A percentile compares a stretch with the other conserved stretches of the same genome.
Evolutionary conservation across 1,140 invertebrate species (phyloP).

Genomic region (Atopsyche davidsoni): DNA sequence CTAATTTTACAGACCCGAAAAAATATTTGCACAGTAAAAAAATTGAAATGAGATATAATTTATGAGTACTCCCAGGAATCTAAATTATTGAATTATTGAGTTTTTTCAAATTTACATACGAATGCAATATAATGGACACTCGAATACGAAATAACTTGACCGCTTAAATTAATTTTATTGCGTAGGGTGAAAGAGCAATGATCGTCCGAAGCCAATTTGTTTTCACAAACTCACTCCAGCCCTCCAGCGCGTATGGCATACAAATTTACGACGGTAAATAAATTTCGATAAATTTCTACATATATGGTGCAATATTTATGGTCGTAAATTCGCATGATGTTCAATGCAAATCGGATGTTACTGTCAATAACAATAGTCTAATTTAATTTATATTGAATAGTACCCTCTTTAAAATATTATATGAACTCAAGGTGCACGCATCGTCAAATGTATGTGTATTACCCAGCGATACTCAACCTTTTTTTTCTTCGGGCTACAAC

Average conservation of each 20-base stretch:
- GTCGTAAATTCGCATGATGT: slow-evolving; percentile 27
- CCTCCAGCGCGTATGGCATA: background rate
- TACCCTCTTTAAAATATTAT: too few species aligned
- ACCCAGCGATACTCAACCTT: too few species aligned
- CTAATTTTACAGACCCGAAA: too few species aligned
- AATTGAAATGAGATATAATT: background rate
- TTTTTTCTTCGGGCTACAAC: too few species aligned
- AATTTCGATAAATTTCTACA: slow-evolving; percentile 16
- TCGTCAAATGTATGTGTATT: too few species aligned
- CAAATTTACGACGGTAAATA: slow-evolving; percentile 23
- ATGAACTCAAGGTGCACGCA: too few species aligned
- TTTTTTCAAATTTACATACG: background rate
- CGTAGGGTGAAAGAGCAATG: too few species aligned
- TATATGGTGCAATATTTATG: slow-evolving; percentile 25
- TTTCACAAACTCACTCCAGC: slow-evolving; percentile 10
- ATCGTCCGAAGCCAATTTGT: slow-evolving; percentile 12
- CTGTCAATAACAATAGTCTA: too few species aligned
- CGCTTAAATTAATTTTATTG: too few species aligned
- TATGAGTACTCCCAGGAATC: background rate
- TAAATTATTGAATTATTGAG: slow-evolving; percentile 1
- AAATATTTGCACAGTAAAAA: background rate
- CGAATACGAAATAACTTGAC: background rate
- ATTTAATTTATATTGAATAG: too few species aligned
- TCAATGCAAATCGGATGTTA: too few species aligned
- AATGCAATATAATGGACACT: background rate